These are phyloP conservation scores for Himalopsyche anomala DNA, from an alignment of 2,888 invertebrate genomes.

Conservation along the genomic window DNA sequence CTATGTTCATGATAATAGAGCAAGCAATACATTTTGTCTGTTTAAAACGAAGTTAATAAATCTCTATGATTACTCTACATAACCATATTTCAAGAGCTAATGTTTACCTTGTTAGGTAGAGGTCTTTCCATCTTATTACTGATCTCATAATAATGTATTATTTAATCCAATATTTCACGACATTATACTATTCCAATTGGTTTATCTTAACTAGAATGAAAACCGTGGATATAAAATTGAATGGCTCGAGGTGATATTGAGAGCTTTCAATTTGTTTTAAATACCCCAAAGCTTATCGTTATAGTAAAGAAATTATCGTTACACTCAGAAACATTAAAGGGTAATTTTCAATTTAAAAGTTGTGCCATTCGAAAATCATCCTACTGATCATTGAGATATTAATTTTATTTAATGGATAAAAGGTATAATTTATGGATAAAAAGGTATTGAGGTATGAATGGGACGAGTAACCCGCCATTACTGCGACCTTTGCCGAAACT, in stretches of 20 bases:
- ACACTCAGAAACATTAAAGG: constrained; percentile 27
- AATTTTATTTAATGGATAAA: constrained; percentile 47
- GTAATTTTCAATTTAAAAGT: constrained; percentile 44
- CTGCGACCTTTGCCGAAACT: constrained; percentile 49
- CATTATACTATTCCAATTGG: not conserved
- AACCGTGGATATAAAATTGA: constrained; percentile 22
- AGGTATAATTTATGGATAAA: constrained; percentile 44
- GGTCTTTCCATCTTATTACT: too few species aligned
- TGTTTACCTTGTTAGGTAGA: too few species aligned
- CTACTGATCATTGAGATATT: constrained; percentile 42
- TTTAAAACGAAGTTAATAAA: too few species aligned
- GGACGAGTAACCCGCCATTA: constrained; percentile 46
- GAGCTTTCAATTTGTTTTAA: constrained; percentile 40
- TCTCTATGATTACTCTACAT: too few species aligned
- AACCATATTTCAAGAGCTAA: too few species aligned
- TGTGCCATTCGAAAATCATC: constrained; percentile 33
- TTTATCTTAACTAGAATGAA: constrained; percentile 18
- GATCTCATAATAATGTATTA: not conserved
- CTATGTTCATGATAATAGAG: too few species aligned
- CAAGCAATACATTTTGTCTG: too few species aligned
- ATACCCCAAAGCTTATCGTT: constrained; percentile 39
- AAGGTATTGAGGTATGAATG: constrained; percentile 44
- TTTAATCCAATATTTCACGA: not conserved
- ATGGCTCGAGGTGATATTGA: constrained; percentile 15
- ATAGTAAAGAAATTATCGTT: constrained; percentile 43